Evolutionary conservation across 2,113 vertebrate species (phyloP).

Genomic region (Albula goreensis): DNA sequence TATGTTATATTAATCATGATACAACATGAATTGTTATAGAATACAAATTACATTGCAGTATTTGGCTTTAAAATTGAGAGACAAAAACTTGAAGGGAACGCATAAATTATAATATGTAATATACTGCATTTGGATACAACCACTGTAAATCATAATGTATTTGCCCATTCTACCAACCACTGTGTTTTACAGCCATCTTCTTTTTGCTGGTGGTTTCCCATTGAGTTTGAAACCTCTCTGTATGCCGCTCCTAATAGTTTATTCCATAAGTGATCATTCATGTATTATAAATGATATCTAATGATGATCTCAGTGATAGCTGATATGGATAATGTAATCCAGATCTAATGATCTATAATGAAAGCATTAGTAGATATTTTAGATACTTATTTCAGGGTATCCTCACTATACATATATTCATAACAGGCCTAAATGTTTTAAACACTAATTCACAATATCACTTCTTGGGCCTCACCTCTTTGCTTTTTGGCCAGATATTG

Average conservation of each 20-base stretch:
- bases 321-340: not conserved
- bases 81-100: too few species aligned
- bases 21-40: too few species aligned
- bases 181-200: not conserved
- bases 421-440: not conserved
- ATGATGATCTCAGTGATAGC: not conserved
- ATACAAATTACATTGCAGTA: too few species aligned
- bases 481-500: constrained; percentile 8
- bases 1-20: too few species aligned
- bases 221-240: not conserved
- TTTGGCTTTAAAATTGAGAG: too few species aligned
- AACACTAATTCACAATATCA: constrained; percentile 13
- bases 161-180: not conserved
- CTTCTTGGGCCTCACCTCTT: not conserved
- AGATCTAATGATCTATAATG: not conserved
- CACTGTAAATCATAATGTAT: too few species aligned
- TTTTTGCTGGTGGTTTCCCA: not conserved
- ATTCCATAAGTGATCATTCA: not conserved
- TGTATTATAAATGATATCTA: not conserved
- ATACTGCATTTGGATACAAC: not conserved
- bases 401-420: not conserved
- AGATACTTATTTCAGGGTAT: not conserved
- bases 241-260: too few species aligned
- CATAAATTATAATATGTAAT: too few species aligned
- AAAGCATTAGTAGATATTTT: not conserved